A percentile compares a stretch with the other conserved stretches of the same genome.
phyloP scores from a whole-genome alignment of 2,797 vertebrate species.

The Streptopelia turtur region DNA sequence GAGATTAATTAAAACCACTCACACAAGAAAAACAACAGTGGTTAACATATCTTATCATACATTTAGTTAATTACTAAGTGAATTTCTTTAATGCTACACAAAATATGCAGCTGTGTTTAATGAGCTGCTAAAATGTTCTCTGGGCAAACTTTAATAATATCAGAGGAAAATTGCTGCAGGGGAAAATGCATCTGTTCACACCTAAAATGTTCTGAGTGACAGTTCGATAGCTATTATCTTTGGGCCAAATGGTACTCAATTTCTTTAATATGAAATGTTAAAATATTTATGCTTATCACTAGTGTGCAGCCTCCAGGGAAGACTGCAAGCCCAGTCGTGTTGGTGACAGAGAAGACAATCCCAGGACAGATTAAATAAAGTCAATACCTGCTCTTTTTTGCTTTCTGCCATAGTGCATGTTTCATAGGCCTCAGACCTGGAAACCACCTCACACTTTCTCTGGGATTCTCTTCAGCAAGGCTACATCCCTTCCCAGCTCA shows the following conservation, averaged over 20 bases:
- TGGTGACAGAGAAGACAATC: neutral
- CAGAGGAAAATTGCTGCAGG: slow-evolving; percentile 2
- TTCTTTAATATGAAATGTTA: slow-evolving; percentile 10
- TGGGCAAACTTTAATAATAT: slow-evolving; percentile 36
- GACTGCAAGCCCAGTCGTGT: neutral
- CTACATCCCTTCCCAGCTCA: neutral
- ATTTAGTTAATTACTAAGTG: slow-evolving; percentile 61
- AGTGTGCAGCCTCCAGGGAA: neutral
- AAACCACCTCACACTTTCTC: neutral
- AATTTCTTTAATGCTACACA: slow-evolving; percentile 32
- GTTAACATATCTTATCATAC: slow-evolving; percentile 12
- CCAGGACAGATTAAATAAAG: neutral
- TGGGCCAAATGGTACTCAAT: neutral
- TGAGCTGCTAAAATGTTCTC: slow-evolving; percentile 55
- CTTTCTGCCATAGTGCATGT: neutral
- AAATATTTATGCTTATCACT: slow-evolving; percentile 42
- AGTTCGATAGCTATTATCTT: neutral
- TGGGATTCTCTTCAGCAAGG: neutral
- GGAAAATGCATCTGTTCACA: neutral
- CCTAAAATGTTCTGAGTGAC: slow-evolving; percentile 33
- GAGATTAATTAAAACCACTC: neutral
- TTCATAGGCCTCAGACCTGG: neutral
- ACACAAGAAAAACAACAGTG: neutral
- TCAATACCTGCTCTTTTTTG: neutral
- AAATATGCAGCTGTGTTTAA: slow-evolving; percentile 55